Percentiles rank a stretch among this genome's conserved stretches.
These are phyloP conservation scores for Coturnix japonica DNA, from an alignment of 2,113 vertebrate genomes.

Conservation along the genomic window DNA sequence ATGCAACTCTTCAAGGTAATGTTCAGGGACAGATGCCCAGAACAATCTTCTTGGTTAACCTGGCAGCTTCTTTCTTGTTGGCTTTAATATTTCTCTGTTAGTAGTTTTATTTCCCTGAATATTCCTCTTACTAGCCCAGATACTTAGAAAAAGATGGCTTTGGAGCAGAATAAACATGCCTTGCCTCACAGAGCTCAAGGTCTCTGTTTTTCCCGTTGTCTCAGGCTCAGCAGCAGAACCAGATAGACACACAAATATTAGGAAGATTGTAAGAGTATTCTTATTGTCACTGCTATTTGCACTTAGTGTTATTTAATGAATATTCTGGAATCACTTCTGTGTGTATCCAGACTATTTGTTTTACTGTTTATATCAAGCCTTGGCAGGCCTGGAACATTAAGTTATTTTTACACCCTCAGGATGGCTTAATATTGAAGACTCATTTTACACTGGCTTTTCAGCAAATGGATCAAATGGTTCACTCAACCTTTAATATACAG, in stretches of 20 bases:
- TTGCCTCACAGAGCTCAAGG: background rate
- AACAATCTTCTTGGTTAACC: background rate
- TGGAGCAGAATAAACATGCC: background rate
- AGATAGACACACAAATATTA: background rate
- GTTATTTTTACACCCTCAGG: background rate
- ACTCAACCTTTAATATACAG: background rate
- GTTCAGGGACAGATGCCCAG: background rate
- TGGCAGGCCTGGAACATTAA: background rate
- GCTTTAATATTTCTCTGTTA: background rate
- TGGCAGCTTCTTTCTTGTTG: background rate
- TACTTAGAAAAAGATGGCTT: background rate
- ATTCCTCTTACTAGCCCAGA: background rate
- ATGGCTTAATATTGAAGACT: background rate
- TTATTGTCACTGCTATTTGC: background rate
- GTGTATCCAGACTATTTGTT: background rate
- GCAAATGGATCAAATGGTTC: background rate
- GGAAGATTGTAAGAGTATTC: background rate
- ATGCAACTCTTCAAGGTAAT: background rate
- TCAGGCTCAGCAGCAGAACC: background rate
- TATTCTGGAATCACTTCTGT: background rate
- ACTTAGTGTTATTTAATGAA: background rate
- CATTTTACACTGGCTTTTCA: background rate
- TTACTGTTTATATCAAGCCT: background rate
- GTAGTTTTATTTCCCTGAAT: background rate
- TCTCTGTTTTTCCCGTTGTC: background rate